Evolutionary conservation across 2,888 invertebrate genomes (phyloP), one percentile per base, ranked within the genome.

Genomic region (Caenorhabditis virilis): DNA sequence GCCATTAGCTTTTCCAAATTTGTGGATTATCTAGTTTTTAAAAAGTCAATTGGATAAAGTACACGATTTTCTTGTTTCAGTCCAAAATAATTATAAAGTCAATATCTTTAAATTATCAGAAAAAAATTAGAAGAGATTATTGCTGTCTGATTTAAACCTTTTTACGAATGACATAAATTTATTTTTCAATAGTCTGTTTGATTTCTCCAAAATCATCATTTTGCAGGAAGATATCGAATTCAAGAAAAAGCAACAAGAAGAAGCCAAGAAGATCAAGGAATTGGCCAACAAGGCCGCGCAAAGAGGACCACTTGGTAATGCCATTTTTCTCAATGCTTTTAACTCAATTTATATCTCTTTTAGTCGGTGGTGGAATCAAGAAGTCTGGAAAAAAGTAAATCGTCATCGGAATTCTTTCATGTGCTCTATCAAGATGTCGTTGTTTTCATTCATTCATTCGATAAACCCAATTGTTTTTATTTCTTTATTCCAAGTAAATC

Each of bases 181-280:
- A 20, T 38, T 69, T 68, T 66, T 23, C 48, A n/a, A n/a, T n/a
- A n/a, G n/a, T n/a, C n/a, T n/a, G n/a, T n/a, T n/a, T n/a, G n/a
- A n/a, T n/a, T n/a, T n/a, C n/a, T n/a, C n/a, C n/a, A n/a, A n/a
- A n/a, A n/a, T n/a, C n/a, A n/a, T n/a, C n/a, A n/a, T n/a, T n/a
- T n/a, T n/a, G n/a, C n/a, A 80, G 75, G 82, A 79, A 33, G 82
- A 82, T 47, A 11, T 78, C 50, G 80, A 78, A 48, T 79, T 82
- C 74, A 82, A 82, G 67, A 80, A 82, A 72, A 77, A 77, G 67
- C 76, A 80, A 47, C 63, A 69, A 49, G 82, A 80, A 48, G 81
- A 82, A 55, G 66, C 69, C 41, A 82, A 82, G 69, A 77, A 76
- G 56, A 42, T 82, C 67, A 79, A 79, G 56, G 82, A 80, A 52